Conservation (phyloP, 2,113 vertebrate species). For the Eudyptes chrysolophus region DNA sequence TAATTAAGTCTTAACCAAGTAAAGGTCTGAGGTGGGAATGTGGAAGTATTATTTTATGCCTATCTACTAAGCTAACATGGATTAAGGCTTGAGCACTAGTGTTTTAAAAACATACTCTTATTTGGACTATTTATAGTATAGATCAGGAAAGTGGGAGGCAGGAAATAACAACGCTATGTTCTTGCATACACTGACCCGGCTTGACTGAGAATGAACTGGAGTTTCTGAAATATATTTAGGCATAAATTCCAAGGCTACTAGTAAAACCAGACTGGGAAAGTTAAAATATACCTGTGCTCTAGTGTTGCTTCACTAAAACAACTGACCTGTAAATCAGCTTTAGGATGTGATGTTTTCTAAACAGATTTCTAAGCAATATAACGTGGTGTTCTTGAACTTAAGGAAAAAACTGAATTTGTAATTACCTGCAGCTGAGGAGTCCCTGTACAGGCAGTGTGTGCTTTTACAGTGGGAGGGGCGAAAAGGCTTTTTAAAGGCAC, state of each 20-base stretch:
- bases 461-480: neutral
- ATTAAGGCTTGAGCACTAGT: neutral
- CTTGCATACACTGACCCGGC: neutral
- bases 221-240: neutral
- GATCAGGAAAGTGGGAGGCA: neutral
- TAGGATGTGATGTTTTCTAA: neutral
- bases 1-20: neutral
- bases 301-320: neutral
- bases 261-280: neutral
- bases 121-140: slow-evolving; percentile 26
- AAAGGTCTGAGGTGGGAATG: neutral
- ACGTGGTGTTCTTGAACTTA: neutral
- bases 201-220: neutral
- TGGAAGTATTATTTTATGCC: neutral
- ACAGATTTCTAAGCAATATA: neutral
- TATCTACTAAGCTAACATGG: neutral
- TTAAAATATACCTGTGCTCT: neutral
- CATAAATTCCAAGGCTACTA: neutral
- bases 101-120: neutral
- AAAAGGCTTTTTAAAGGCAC: neutral
- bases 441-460: neutral
- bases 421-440: neutral
- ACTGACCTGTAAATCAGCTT: neutral
- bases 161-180: neutral
- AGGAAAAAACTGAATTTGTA: neutral